phyloP scores from a whole-genome alignment of 2,113 vertebrate genomes.

The mouse (Mus musculus) region GRCm39 chr9:40286001-40286500 shows the following conservation, averaged over 20 bases:
- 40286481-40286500: constrained; percentile 30
- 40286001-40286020: not conserved
- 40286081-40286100: not conserved
- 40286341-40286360: constrained; percentile 42
- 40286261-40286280: not conserved
- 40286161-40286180: not conserved
- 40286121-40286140: not conserved
- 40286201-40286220: too few species aligned
- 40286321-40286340: not conserved
- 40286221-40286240: not conserved
- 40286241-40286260: not conserved
- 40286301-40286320: not conserved
- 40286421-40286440: constrained; percentile 1
- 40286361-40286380: not conserved
- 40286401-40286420: not conserved
- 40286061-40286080: not conserved
- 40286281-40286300: not conserved
- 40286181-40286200: not conserved
- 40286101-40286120: not conserved
- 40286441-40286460: constrained; percentile 58
- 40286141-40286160: not conserved
- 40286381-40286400: constrained; percentile 26
- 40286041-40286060: not conserved
- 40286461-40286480: constrained; percentile 24
- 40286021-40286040: not conserved